Conservation (phyloP, 2,797 vertebrate species). For the Ptychadena robeensis region DNA sequence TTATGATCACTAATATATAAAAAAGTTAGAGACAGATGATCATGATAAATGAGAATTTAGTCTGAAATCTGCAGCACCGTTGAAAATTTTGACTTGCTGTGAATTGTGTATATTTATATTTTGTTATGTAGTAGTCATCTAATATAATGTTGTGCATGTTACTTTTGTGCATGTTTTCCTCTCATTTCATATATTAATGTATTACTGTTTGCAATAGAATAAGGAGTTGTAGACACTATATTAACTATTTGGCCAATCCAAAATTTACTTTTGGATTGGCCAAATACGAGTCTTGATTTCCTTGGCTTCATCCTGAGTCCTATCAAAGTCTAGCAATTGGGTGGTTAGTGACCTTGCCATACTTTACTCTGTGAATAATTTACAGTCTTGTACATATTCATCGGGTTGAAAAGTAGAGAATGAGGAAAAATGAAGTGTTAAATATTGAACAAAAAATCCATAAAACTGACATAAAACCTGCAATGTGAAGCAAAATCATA, state of each 20-base stretch:
- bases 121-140: no score
- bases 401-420: not conserved
- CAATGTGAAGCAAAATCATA: slow-evolving; percentile 2
- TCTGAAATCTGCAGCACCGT: no score
- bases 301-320: not conserved
- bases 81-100: no score
- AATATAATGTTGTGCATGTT: no score
- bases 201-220: not conserved
- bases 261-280: not conserved
- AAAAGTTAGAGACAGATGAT: no score
- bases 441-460: slow-evolving; percentile 10
- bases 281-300: not conserved
- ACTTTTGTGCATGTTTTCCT: no score
- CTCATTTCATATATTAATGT: not conserved
- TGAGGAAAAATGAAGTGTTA: not conserved
- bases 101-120: no score
- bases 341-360: slow-evolving; percentile 9
- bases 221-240: not conserved
- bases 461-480: slow-evolving; percentile 7
- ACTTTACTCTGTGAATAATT: not conserved
- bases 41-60: no score
- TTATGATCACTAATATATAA: no score
- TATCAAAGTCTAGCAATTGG: not conserved
- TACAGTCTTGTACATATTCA: not conserved
- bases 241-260: no score